These are phyloP conservation scores for Tetrao urogallus DNA, from an alignment of 2,113 vertebrate genomes.

Conservation along the genomic window DNA sequence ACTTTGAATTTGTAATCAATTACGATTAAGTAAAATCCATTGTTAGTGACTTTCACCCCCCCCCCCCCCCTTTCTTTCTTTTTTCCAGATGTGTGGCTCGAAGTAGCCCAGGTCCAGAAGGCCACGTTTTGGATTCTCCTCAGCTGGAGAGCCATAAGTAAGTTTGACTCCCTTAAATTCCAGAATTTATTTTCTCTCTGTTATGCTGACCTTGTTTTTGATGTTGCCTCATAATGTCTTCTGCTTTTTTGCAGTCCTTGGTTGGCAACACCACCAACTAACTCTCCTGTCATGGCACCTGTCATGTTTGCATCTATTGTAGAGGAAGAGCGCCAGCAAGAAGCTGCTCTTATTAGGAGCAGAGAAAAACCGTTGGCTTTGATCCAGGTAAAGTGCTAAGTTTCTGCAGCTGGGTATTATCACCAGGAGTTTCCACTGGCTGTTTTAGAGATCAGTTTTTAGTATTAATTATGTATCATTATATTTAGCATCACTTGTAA, in stretches of 20 bases:
- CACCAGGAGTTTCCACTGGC: background rate
- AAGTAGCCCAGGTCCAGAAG: constrained; percentile 51
- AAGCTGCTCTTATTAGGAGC: constrained; percentile 93
- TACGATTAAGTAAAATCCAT: background rate
- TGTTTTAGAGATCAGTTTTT: constrained; percentile 16
- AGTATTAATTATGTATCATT: background rate
- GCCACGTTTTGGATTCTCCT: constrained; percentile 48
- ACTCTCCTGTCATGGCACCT: constrained; percentile 74
- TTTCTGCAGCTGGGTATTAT: background rate
- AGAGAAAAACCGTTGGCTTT: constrained; percentile 95
- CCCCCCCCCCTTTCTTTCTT: background rate
- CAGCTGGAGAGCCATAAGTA: constrained; percentile 77
- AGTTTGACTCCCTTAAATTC: background rate
- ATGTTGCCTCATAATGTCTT: background rate
- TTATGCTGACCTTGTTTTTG: background rate
- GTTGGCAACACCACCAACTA: constrained; percentile 81
- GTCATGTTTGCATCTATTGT: constrained; percentile 94
- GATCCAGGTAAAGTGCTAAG: constrained; percentile 86
- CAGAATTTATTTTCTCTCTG: background rate
- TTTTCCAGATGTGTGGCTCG: constrained; percentile 50
- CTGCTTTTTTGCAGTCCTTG: constrained; percentile 85
- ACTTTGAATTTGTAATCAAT: background rate
- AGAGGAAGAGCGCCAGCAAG: constrained; percentile 94
- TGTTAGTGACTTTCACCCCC: background rate
- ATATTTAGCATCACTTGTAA: background rate